A percentile compares a stretch with the other conserved stretches of the same genome.
Evolutionary conservation across 2,797 vertebrate species (phyloP).

Genomic region (Salmo trutta): DNA sequence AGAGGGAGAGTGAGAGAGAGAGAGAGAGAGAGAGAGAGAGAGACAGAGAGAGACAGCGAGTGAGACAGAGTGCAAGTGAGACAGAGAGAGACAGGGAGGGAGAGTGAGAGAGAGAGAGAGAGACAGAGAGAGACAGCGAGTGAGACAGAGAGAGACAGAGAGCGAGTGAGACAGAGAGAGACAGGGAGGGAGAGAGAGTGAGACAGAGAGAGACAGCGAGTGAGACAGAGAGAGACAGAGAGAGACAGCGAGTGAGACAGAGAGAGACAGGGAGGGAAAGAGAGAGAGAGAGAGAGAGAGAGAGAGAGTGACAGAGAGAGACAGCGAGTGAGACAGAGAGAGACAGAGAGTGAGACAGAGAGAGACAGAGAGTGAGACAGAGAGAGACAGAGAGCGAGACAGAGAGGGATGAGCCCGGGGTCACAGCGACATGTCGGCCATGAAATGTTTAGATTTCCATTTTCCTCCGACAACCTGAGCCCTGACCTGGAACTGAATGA

Average conservation of each 20-base stretch:
- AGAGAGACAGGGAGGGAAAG: too few relatives aligned
- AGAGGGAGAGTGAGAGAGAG: too few relatives aligned
- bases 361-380: slow-evolving; percentile 5
- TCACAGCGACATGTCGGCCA: slow-evolving; percentile 6
- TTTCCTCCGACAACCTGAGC: background rate
- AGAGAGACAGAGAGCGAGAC: background rate
- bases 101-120: background rate
- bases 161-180: too few relatives aligned
- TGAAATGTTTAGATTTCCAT: slow-evolving; percentile 12
- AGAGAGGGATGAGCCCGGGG: slow-evolving; percentile 5
- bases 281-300: too few relatives aligned
- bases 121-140: background rate
- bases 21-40: too few relatives aligned
- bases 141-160: slow-evolving; percentile 18
- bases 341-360: slow-evolving; percentile 6
- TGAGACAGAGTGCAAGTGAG: background rate
- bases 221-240: too few relatives aligned
- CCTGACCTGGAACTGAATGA: slow-evolving; percentile 1
- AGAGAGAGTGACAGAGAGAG: too few relatives aligned
- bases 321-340: slow-evolving; percentile 9
- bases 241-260: too few relatives aligned
- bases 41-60: too few relatives aligned
- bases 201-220: too few relatives aligned
- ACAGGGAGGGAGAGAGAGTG: too few relatives aligned
- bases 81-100: background rate